Percentiles rank a stretch among this genome's conserved stretches.
Conservation (phyloP, 1,140 invertebrate genomes). For the Thereuonema tuberculata region DNA sequence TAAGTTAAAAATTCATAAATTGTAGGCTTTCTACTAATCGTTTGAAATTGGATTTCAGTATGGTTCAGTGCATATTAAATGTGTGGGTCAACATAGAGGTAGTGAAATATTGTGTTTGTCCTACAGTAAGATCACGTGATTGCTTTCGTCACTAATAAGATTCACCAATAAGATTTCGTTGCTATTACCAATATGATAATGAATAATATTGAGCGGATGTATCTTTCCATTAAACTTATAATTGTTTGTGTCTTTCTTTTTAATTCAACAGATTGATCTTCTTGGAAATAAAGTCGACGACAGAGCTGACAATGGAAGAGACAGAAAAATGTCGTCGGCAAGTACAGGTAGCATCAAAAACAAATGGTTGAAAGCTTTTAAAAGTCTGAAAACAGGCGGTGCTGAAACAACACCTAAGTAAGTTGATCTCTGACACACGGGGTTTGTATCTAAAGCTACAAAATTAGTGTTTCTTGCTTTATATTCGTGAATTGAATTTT, state of each 20-base stretch:
- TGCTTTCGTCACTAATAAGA: no score
- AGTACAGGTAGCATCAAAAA: constrained; percentile 81
- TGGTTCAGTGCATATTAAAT: no score
- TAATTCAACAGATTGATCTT: constrained; percentile 66
- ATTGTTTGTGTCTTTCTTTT: neutral
- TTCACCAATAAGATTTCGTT: no score
- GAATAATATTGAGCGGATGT: no score
- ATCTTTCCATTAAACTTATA: no score
- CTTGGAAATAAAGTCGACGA: constrained; percentile 59
- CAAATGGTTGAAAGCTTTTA: constrained; percentile 95
- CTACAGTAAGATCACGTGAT: no score
- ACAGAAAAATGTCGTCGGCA: constrained; percentile 70
- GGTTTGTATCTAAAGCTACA: constrained; percentile 6
- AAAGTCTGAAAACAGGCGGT: constrained; percentile 73
- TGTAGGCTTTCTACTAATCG: no score
- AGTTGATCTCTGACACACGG: constrained; percentile 5
- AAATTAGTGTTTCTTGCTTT: constrained; percentile 7
- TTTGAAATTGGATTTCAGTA: no score
- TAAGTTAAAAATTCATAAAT: no score
- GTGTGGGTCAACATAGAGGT: no score
- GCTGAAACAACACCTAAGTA: constrained; percentile 29
- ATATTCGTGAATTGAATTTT: neutral
- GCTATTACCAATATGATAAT: no score
- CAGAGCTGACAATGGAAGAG: constrained; percentile 41
- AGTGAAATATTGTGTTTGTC: no score